Evolutionary conservation across 2,113 vertebrate species (phyloP).

Genomic region (Puntigrus tetrazona): DNA sequence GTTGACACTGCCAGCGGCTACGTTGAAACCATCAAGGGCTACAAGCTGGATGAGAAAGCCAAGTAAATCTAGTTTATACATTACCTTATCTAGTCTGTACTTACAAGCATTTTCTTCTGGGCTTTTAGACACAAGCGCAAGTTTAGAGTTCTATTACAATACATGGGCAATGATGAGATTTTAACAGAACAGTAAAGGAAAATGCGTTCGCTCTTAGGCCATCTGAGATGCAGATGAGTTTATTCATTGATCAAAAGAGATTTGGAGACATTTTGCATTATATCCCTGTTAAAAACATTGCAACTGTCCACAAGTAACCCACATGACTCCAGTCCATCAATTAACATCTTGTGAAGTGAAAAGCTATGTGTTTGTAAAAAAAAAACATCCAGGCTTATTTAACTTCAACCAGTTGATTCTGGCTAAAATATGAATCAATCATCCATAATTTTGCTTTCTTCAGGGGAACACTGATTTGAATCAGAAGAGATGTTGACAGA

Average conservation of each 20-base stretch:
- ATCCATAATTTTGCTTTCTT: background rate
- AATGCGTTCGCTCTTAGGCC: background rate
- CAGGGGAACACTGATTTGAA: background rate
- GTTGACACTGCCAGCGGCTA: conserved; percentile 59
- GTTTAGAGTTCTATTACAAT: background rate
- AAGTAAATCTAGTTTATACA: conserved; percentile 62
- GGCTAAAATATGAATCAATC: background rate
- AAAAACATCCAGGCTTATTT: background rate
- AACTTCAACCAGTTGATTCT: background rate
- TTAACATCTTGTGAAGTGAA: background rate
- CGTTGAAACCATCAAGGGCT: conserved; percentile 61
- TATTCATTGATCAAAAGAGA: background rate
- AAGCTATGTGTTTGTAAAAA: background rate
- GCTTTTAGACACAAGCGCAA: background rate
- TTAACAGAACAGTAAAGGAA: background rate
- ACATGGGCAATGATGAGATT: background rate
- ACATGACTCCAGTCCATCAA: background rate
- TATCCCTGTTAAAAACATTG: background rate
- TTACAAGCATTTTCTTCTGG: background rate
- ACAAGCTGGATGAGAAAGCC: conserved; percentile 70
- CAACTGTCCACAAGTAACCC: background rate
- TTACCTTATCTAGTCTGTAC: background rate
- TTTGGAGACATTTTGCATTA: background rate
- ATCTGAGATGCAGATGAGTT: background rate
- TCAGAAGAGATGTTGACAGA: background rate